Evolutionary conservation across 2,797 vertebrate genomes (phyloP), one percentile per base, ranked within the genome.

Genomic region (Fundulus diaphanus): DNA sequence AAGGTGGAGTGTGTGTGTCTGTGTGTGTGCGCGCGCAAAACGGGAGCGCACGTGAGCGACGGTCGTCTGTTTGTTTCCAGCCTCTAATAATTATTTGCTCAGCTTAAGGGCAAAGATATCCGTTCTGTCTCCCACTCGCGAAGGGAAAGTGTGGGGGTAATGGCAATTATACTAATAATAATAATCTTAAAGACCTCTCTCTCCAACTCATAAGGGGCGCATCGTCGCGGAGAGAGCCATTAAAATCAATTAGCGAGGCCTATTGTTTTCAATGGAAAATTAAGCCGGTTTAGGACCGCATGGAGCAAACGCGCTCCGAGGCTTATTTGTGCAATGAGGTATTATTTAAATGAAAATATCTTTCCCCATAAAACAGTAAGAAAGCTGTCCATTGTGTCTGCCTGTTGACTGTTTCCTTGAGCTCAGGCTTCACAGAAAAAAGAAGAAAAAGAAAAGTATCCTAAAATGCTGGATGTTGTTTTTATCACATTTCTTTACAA

Each of bases 61-160:
- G 96, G 95, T 96, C 96, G 96, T 97, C 96, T 99, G 97, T 96
- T 97, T 98, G 96, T 98, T 97, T 97, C 96, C 95, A 96, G 96
- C 96, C 96, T 96, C 95, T 96, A 97, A 98, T 97, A 97, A 98
- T 98, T 98, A 98, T 98, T 98, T 98, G 97, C 96, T 97, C 95
- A 97, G 97, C 98, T 99, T 96, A 97, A 96, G 97, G 97, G 97
- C 94, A 96, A 95, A 96, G 95, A 96, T 95, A 96, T 95, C 96
- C 95, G 95, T 96, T 95, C 84, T 88, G 89, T 90, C 90, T 92
- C 85, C 82, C 90, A 86, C 85, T 90, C 79, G 87, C 88, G 96
- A 95, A 95, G 94, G 96, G 96, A 96, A 97, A 89, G 87, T 91
- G 93, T 86, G 87, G 85, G 91, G 92, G 87, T 93, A 93, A 96